Base-by-base conservation (phyloP, 1,140 invertebrate species). In the Drosophila sechellia region DNA sequence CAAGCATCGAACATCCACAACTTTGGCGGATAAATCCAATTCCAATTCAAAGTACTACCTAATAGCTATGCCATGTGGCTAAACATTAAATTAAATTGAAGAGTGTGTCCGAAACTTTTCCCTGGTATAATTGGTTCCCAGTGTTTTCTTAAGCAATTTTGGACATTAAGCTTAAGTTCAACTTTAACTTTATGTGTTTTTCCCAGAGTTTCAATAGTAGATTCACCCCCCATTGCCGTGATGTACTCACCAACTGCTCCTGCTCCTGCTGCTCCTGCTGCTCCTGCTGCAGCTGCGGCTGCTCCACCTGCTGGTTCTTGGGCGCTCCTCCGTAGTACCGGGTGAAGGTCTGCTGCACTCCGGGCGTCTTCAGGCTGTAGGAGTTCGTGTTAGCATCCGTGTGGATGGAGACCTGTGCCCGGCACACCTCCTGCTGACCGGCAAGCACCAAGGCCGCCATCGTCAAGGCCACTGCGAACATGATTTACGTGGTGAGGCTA, bases 301-400 rank as follows among this genome's bases (percentile, higher is more conserved):
- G 65, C 50, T 69, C 60, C 11, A 60, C 42, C 39, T 72, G 48
- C 48, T 15, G 48, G 2, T 3, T 65, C 59, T 56, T 87, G 34
- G 75, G 54, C 1, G 68, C 78, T 37, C 91, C 80, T 25, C 91
- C 91, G 17, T 79, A 92, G 31, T 78, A 91, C 5, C 90, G 73
- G 1, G 90, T 91, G 34, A 91, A 92, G 39, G 76, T 91, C 64
- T 92, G 91, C 71, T 92, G 91, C 56, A 89, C 39, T 31, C 61
- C 66, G 8, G 91, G 91, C 5, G 91, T 73, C 54, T 92, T 91
- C 13, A 92, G 55, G n/a, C 85, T 91, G 31, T 81, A 92, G 3
- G 91, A 92, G 35, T 92, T 92, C 1, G 76, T 79, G 54, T 91
- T 80, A 42, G 91, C 70, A 45, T 92, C 91, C 22, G 78, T 83